A percentile compares a stretch with the other conserved stretches of the same genome.
phyloP scores from a whole-genome alignment of 1,140 invertebrate genomes.

The Neodiprion lecontei region DNA sequence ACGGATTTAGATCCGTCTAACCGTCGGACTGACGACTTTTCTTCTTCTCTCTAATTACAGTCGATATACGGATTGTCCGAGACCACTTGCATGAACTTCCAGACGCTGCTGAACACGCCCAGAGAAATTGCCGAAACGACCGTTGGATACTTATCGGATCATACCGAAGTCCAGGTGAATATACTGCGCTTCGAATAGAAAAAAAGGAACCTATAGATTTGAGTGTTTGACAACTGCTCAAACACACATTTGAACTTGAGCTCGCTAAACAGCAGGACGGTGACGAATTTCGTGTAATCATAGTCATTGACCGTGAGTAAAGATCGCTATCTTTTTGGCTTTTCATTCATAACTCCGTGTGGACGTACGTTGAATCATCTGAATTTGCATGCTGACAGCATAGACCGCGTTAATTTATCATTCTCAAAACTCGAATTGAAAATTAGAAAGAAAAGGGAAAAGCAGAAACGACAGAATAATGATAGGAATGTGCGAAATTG shows the following conservation, averaged over 20 bases:
- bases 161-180: conserved; percentile 76
- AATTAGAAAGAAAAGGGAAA: no score
- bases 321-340: neutral
- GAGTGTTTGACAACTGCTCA: no score
- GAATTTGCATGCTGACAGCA: no score
- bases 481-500: no score
- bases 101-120: conserved; percentile 71
- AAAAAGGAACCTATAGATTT: neutral
- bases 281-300: no score
- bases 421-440: no score
- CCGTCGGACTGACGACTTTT: neutral
- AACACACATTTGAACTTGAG: no score
- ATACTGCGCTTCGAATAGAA: neutral
- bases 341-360: neutral
- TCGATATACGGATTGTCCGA: conserved; percentile 91
- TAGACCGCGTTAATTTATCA: no score
- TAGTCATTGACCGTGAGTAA: neutral
- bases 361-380: no score
- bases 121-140: conserved; percentile 72
- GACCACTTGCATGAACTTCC: conserved; percentile 77
- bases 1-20: neutral
- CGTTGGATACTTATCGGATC: conserved; percentile 80
- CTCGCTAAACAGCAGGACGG: no score
- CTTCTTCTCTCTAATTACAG: conserved; percentile 59
- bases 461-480: no score